Base-by-base conservation (phyloP, 2,113 vertebrate genomes). In the Sorex fumeus region DNA sequence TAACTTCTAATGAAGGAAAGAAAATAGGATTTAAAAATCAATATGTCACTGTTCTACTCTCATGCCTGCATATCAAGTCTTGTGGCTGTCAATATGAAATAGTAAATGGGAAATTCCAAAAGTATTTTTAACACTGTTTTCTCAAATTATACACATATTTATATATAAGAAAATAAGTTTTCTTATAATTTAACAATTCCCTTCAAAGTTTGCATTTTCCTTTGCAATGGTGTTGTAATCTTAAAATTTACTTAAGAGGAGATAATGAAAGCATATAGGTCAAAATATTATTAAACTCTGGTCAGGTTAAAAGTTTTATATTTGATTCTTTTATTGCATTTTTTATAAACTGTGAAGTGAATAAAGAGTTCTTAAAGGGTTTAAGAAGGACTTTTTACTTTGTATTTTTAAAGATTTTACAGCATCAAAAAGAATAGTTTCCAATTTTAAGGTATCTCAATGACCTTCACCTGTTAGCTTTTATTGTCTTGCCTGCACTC, bases 311-410 rank as follows among this genome's bases (percentile, higher is more conserved):
- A 64, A 82, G 45, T 93, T 91, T 50, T 30, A 64, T 94, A 87
- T 92, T 71, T 95, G 71, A 90, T 84, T 95, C 94, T 66, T 91
- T 30, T 15, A 87, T 80, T 66, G 25, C 53, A n/a, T 93, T 60
- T 50, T 93, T 95, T 82, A 86, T 36, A 69, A 74, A 80, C 36
- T 87, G 43, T 69, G 72, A 84, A 16, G 19, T 88, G 2, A 66
- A 67, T 91, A 34, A 70, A 64, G 71, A 60, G 62, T 69, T 93
- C 75, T 25, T 77, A 78, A 50, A 30, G 50, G 27, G 18, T 47
- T 89, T 90, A 15, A 21, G 1, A 69, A 23, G 3, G 32, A 3
- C n/a, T 80, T 28, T 70, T 10, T 25, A 15, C 71, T 34, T 78
- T 66, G 6, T 87, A 40, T 32, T 81, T 93, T 88, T 83, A 12